phyloP scores from a whole-genome alignment of 2,797 vertebrate species.

The Schizopygopsis pylzovi region DNA sequence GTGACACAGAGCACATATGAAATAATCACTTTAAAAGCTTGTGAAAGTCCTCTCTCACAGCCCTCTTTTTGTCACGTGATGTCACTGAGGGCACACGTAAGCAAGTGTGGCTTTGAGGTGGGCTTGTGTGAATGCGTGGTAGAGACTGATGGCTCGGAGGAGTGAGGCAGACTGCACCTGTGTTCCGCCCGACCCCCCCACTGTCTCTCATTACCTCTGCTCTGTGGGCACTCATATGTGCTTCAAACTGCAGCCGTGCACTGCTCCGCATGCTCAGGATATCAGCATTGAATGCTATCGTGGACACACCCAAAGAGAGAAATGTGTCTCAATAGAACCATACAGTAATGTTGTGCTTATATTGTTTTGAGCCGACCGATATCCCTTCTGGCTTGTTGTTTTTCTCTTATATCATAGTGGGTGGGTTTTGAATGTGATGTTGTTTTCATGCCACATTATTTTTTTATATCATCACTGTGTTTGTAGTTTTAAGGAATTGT shows the following conservation, averaged over 20 bases:
- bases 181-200: conserved; percentile 48
- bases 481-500: conserved; percentile 26
- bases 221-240: conserved; percentile 57
- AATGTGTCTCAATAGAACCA: conserved; percentile 24
- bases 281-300: conserved; percentile 41
- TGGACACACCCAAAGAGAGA: conserved; percentile 33
- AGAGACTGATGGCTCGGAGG: conserved; percentile 65
- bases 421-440: conserved; percentile 24
- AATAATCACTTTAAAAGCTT: conserved; percentile 7
- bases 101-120: conserved; percentile 68
- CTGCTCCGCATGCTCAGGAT: conserved; percentile 53
- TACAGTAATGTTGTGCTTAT: neutral
- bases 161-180: conserved; percentile 70
- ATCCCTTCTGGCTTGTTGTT: conserved; percentile 21
- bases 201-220: conserved; percentile 59
- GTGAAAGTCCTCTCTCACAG: conserved; percentile 22
- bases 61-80: conserved; percentile 16
- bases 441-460: conserved; percentile 36
- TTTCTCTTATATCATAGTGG: conserved; percentile 20
- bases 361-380: conserved; percentile 1
- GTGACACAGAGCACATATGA: neutral
- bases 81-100: conserved; percentile 40
- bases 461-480: conserved; percentile 30
- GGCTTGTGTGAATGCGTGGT: conserved; percentile 63
- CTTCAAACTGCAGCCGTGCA: conserved; percentile 66